Evolutionary conservation across 2,797 vertebrate genomes (phyloP).

Genomic region (Denticeps clupeoides): DNA sequence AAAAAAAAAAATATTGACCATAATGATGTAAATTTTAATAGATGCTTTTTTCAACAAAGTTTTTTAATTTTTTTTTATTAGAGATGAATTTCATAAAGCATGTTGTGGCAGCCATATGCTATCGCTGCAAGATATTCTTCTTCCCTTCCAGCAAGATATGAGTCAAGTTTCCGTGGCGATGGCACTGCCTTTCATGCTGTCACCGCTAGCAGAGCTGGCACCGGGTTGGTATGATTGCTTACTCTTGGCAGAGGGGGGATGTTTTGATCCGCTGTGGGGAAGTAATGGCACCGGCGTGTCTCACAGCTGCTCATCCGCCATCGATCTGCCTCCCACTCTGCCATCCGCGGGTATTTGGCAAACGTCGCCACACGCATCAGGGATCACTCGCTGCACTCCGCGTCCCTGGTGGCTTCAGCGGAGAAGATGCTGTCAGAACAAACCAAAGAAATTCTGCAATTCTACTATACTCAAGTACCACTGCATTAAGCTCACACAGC

Average conservation of each 20-base stretch:
- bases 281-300: constrained; percentile 22
- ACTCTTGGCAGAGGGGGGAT: constrained; percentile 13
- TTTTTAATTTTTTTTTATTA: constrained; percentile 7
- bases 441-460: too few relatives aligned
- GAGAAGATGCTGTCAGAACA: too few relatives aligned
- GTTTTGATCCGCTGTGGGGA: constrained; percentile 18
- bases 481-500: too few relatives aligned
- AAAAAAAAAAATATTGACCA: too few relatives aligned
- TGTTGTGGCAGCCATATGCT: constrained; percentile 16
- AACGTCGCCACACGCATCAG: too few relatives aligned
- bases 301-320: constrained; percentile 29
- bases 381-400: too few relatives aligned
- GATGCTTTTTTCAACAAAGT: too few relatives aligned
- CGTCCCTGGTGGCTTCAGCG: too few relatives aligned
- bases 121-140: constrained; percentile 7
- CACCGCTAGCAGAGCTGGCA: neutral
- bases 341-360: constrained; percentile 13
- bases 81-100: neutral
- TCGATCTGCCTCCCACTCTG: constrained; percentile 16
- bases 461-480: too few relatives aligned
- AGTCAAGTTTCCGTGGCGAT: constrained; percentile 8
- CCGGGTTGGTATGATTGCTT: constrained; percentile 11
- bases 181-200: neutral
- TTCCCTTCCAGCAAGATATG: constrained; percentile 7
- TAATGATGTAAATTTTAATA: too few relatives aligned